Evolutionary conservation across 2,113 vertebrate species (phyloP), one percentile per base, ranked within the genome.

Genomic region (Alexandromys fortis): DNA sequence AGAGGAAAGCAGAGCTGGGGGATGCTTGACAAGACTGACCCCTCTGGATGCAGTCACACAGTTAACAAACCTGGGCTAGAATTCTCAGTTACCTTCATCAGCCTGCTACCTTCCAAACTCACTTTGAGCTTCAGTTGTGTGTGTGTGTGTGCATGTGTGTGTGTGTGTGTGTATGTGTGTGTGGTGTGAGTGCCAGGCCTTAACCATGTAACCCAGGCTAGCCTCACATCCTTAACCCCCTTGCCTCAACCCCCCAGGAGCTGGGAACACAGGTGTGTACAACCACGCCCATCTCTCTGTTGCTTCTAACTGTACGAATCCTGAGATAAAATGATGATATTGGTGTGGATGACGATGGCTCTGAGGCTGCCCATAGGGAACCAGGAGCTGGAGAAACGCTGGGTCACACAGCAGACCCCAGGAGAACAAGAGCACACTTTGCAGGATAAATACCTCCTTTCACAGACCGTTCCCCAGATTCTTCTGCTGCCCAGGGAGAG

Each of bases 381-480:
- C 3, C 58, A 3, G 35, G 65, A 63, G 19, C 2, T 67, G 65
- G 30, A 5, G 67, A 22, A 72, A 45, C 47, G 21, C 24, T 22
- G 17, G 6, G 73, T 14, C 79, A n/a, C n/a, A 87, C 13, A 49
- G 0, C 2, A 52, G 26, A 63, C 70, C 79, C 70, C 35, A 65
- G 0, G 30, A 77, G 55, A 68, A 81, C 65, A 70, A 88, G 26
- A 83, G 10, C 5, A 6, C 12, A 8, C 52, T 61, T 9, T 17
- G 65, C 10, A 13, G 35, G 16, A n/a, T 55, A 63, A 0, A 65
- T 98, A 98, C 99, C 99, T 99, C 95, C 96, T 99, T 90, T 99
- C 99, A 95, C 98, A 99, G 91, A 99, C 97, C 0, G 97, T 98
- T 89, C 99, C 99, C 99, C 99, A 99, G 81, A 99, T 98, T 96